Percentiles rank a stretch among this genome's conserved stretches.
Conservation (phyloP, 2,113 vertebrate genomes). For the Acinonyx jubatus region DNA sequence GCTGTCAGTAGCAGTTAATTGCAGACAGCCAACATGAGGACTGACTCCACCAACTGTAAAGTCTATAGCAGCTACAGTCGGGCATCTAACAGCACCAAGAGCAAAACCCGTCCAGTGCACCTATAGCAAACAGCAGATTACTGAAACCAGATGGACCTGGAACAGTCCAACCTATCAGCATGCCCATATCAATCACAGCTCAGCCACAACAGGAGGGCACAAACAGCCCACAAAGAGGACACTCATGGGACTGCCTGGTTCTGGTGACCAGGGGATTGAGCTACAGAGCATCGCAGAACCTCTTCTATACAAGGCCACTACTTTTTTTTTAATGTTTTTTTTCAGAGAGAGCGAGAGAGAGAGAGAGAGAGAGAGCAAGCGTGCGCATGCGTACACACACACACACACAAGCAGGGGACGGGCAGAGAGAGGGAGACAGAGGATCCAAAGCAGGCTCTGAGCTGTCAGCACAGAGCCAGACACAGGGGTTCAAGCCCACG, state of each 20-base stretch:
- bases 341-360: too few relatives aligned
- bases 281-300: not conserved
- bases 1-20: not conserved
- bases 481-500: too few relatives aligned
- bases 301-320: not conserved
- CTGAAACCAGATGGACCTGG: not conserved
- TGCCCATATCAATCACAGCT: not conserved
- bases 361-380: too few relatives aligned
- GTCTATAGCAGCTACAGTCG: not conserved
- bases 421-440: too few relatives aligned
- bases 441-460: too few relatives aligned
- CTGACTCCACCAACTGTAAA: not conserved
- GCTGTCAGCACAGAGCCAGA: too few relatives aligned
- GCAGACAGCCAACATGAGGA: not conserved
- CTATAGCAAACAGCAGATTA: not conserved
- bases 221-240: not conserved
- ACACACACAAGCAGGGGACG: too few relatives aligned
- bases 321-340: too few relatives aligned
- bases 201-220: not conserved
- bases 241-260: not conserved
- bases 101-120: not conserved
- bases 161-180: not conserved
- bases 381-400: too few relatives aligned
- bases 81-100: not conserved
- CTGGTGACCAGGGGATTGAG: not conserved